A percentile compares a stretch with the other conserved stretches of the same genome.
phyloP scores from a whole-genome alignment of 2,888 invertebrate species.

The Epinotia ramella region DNA sequence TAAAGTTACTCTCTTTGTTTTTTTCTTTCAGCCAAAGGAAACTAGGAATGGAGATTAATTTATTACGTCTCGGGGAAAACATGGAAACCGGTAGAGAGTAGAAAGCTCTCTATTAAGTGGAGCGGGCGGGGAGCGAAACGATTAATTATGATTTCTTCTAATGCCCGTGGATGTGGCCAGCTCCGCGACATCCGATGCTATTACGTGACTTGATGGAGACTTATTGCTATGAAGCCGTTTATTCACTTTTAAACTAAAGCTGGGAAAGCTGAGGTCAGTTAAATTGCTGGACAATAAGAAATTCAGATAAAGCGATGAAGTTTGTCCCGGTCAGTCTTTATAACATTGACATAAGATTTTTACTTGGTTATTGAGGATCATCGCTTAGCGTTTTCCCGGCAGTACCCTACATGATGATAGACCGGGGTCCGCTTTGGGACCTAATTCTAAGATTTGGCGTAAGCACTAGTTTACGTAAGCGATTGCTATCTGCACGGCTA shows the following conservation, averaged over 20 bases:
- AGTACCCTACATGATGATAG: no score
- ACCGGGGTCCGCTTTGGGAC: no score
- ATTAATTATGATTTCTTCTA: slow-evolving; percentile 85
- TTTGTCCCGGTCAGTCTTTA: background rate
- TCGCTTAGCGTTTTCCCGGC: no score
- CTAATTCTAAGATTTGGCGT: no score
- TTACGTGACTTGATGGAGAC: slow-evolving; percentile 57
- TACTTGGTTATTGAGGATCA: no score
- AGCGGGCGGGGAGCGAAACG: slow-evolving; percentile 73
- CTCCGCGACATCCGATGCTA: slow-evolving; percentile 53
- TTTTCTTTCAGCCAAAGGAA: slow-evolving; percentile 61
- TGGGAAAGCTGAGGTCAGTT: slow-evolving; percentile 4
- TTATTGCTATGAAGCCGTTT: slow-evolving; percentile 49
- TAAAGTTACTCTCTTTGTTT: slow-evolving; percentile 70
- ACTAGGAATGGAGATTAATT: slow-evolving; percentile 81
- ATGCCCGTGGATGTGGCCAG: slow-evolving; percentile 67
- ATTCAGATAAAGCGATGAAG: background rate
- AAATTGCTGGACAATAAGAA: background rate
- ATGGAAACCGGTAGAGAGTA: slow-evolving; percentile 68
- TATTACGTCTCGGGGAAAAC: slow-evolving; percentile 81
- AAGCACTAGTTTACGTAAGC: no score
- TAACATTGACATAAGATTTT: no score
- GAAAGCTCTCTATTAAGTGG: slow-evolving; percentile 81
- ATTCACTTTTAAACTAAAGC: slow-evolving; percentile 19
- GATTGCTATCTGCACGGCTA: no score